Percentiles rank a stretch among this genome's conserved stretches.
phyloP scores from a whole-genome alignment of 2,113 vertebrate species.

The Galemys pyrenaicus region DNA sequence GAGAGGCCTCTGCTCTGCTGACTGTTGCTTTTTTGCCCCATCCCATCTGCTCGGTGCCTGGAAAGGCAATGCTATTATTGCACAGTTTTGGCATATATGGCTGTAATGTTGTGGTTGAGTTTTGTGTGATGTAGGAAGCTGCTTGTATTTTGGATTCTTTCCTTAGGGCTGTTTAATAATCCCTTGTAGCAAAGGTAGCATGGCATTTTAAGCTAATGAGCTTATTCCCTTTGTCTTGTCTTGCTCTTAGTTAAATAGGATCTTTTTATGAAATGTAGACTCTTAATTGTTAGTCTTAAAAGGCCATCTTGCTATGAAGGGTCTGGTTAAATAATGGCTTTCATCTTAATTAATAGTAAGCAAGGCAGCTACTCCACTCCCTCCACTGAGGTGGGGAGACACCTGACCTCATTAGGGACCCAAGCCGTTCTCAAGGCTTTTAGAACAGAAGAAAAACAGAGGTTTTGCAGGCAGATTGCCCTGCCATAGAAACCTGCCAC shows the following conservation, averaged over 20 bases:
- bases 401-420: background rate
- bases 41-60: background rate
- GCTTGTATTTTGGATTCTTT: background rate
- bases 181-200: slow-evolving; percentile 20
- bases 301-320: slow-evolving; percentile 66
- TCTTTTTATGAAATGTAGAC: slow-evolving; percentile 63
- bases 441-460: background rate
- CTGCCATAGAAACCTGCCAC: background rate
- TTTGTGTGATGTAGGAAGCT: slow-evolving; percentile 1
- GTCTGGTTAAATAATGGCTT: slow-evolving; percentile 71
- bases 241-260: slow-evolving; percentile 58
- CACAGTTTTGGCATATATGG: background rate
- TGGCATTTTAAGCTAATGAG: slow-evolving; percentile 28
- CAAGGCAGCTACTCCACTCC: slow-evolving; percentile 62
- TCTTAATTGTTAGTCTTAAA: slow-evolving; percentile 76
- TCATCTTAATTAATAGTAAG: slow-evolving; percentile 67
- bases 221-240: slow-evolving; percentile 47
- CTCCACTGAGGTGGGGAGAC: slow-evolving; percentile 58
- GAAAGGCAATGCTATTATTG: background rate
- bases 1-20: background rate
- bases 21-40: background rate
- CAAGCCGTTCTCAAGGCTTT: background rate
- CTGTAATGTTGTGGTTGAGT: background rate
- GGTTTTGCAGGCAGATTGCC: background rate
- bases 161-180: background rate